Evolutionary conservation across 2,888 invertebrate species (phyloP), one percentile per base, ranked within the genome.

Genomic region (Selenia dentaria): DNA sequence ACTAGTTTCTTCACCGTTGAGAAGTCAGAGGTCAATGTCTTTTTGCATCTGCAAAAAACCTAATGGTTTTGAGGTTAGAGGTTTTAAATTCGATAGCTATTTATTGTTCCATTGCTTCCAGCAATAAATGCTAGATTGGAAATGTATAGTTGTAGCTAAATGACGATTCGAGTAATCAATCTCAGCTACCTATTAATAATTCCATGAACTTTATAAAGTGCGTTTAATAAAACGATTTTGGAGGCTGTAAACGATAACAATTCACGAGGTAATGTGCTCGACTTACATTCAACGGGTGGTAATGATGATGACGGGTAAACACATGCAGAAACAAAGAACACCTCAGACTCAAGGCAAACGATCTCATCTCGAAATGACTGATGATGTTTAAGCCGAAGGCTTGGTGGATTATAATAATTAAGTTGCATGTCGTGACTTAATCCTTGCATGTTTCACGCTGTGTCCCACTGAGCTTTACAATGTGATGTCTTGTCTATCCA

Each of bases 391-490:
- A 8, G 10, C 10, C 16, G 33, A 22, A 31, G 27, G 11, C 6
- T 11, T 11, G 31, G 18, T 26, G 25, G 3, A 28, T 28, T 2
- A 18, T 26, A 37, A 35, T 28, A 14, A 33, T 10, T n/a, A 41
- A 32, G 26, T 39, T 20, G 27, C 29, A 55, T 46, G 13, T 53
- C 55, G 57, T 57, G 57, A 54, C 45, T 44, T 35, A 42, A 33
- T 47, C 44, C 13, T 45, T 13, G 54, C 56, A 53, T 60, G 57
- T 40, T 41, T 50, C 53, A 50, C 47, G 58, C 47, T 35, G 28
- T 20, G 44, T 22, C 22, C 33, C 38, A 38, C 18, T 45, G 38
- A 14, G 12, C 22, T 12, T 16, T 8, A 10, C 27, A 13, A 25
- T 39, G 34, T 29, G 13, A 22, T 9, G 31, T 31, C 32, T 28